A percentile compares a stretch with the other conserved stretches of the same genome.
Evolutionary conservation across 2,113 vertebrate species (phyloP).

Genomic region (Nymphicus hollandicus): DNA sequence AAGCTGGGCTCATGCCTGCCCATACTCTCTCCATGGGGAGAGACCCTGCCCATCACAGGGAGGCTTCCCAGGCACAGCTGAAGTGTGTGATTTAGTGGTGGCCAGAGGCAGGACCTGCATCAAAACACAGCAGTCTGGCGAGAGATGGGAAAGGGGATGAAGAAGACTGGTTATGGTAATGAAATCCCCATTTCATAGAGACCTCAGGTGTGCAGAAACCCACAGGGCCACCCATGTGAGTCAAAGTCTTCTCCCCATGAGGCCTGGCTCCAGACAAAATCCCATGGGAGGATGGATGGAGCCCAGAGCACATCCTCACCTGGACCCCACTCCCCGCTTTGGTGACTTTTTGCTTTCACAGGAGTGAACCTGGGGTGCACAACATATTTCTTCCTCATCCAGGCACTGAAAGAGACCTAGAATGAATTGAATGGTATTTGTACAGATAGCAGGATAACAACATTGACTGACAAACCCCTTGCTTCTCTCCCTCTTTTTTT

Average conservation of each 20-base stretch:
- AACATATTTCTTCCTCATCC: neutral
- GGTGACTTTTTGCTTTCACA: neutral
- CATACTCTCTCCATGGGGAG: neutral
- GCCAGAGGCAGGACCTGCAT: neutral
- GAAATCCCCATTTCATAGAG: neutral
- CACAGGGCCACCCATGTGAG: neutral
- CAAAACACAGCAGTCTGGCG: neutral
- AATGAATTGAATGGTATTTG: neutral
- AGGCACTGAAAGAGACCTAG: neutral
- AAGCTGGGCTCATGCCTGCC: neutral
- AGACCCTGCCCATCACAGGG: neutral
- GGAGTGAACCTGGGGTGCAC: neutral
- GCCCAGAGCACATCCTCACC: neutral
- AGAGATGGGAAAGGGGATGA: neutral
- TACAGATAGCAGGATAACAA: neutral
- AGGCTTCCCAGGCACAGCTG: neutral
- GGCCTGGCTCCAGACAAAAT: neutral
- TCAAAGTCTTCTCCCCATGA: neutral
- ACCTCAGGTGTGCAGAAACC: neutral
- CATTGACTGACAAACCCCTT: neutral
- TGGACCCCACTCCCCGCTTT: rapidly evolving
- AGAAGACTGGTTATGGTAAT: neutral
- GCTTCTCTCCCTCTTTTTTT: neutral
- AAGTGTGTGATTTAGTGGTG: neutral
- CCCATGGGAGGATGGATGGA: neutral